Evolutionary conservation across 2,113 vertebrate species (phyloP), one percentile per base, ranked within the genome.

Genomic region (Cepphus grylle): DNA sequence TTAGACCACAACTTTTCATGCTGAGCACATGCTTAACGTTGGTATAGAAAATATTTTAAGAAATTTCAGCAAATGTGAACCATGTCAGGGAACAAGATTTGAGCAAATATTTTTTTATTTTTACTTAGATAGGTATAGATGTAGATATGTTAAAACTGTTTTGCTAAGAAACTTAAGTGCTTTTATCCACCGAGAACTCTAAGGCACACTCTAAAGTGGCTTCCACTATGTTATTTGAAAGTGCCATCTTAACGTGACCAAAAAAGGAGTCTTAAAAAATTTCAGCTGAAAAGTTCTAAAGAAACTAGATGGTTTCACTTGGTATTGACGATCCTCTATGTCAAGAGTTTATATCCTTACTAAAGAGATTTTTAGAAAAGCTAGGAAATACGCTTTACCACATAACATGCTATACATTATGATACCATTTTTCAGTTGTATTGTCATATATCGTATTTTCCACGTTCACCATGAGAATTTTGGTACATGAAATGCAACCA

Each of bases 391-490:
- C 0, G 6, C 4, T 43, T 77, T 69, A 36, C 18, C 30, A 34
- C 22, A 34, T 16, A 56, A 61, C 40, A 29, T 63, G 15, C 15
- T 77, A 38, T 45, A 70, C 1, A 34, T 10, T 55, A 26, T 45
- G 43, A 78, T 55, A 55, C 5, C 5, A 26, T 86, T 86, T 83
- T 69, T 69, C 49, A 89, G 45, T 30, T 70, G 8, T 55, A 67
- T 34, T 27, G 40, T 67, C 38, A 58, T 15, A 29, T 22, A 34
- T 40, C 0, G 0, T 32, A 47, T 81, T 89, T 84, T 61, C 40
- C 0, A 0, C 21, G 32, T 58, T 91, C 22, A 8, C 12, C 6
- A 17, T 14, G 21, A 72, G 8, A 79, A 93, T 49, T 63, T 77
- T 63, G 32, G 32, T 55, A 38, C 27, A 10, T 40, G 30, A 80